Conservation (phyloP, 2,797 vertebrate species). For the Masticophis lateralis region DNA sequence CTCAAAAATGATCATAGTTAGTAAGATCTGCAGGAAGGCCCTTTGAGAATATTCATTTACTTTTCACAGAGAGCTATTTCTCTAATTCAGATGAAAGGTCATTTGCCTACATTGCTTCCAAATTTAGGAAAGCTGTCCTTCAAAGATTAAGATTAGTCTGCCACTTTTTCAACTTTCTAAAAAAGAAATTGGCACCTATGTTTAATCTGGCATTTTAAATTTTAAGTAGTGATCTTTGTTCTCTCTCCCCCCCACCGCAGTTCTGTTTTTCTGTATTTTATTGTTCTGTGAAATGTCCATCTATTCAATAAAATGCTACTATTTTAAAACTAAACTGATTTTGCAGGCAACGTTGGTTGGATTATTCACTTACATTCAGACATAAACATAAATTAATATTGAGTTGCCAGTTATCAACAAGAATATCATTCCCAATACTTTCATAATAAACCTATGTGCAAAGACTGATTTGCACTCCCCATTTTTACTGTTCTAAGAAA, state of each 20-base stretch:
- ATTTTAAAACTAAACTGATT: neutral
- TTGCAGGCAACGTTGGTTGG: neutral
- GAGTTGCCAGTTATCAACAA: neutral
- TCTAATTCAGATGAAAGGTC: neutral
- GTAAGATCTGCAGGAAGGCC: neutral
- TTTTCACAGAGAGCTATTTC: neutral
- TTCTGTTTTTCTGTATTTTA: neutral
- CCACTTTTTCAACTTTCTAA: neutral
- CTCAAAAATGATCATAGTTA: neutral
- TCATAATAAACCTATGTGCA: neutral
- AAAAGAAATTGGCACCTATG: neutral
- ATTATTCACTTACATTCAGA: neutral
- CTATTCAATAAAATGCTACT: neutral
- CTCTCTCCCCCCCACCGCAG: neutral
- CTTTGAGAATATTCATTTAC: neutral
- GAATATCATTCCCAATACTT: neutral
- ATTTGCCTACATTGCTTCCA: neutral
- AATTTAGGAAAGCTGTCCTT: neutral
- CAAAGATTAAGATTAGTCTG: neutral
- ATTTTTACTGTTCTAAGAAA: neutral
- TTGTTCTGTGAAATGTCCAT: neutral
- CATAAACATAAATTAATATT: neutral
- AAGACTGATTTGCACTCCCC: neutral
- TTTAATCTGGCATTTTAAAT: neutral
- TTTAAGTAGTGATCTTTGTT: neutral